phyloP scores from a whole-genome alignment of 2,113 vertebrate genomes.

The Oceanites oceanicus region DNA sequence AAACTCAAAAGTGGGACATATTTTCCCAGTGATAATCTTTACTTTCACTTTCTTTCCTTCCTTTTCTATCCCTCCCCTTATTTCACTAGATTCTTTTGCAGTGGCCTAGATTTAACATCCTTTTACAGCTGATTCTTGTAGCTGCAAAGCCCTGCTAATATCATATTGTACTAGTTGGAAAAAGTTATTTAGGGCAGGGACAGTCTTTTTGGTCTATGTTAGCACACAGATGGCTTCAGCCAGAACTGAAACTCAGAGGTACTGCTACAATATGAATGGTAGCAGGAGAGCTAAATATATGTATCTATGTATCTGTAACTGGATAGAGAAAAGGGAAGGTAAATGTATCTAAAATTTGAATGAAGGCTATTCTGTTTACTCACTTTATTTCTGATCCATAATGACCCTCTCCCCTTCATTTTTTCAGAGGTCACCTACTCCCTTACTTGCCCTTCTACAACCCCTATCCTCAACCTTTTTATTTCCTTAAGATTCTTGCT shows the following conservation, averaged over 20 bases:
- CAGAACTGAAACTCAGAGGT: neutral
- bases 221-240: neutral
- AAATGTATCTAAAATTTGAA: neutral
- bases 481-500: neutral
- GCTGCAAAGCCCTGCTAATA: slow-evolving; percentile 35
- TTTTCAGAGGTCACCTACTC: neutral
- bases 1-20: neutral
- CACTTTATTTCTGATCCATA: neutral
- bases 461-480: neutral
- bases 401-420: neutral
- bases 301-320: neutral
- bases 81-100: slow-evolving; percentile 15
- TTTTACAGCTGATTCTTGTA: slow-evolving; percentile 15
- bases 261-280: neutral
- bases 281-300: neutral
- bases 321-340: neutral
- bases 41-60: neutral
- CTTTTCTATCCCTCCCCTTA: neutral
- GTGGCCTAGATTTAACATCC: slow-evolving; percentile 54
- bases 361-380: neutral
- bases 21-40: slow-evolving; percentile 4
- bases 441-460: neutral
- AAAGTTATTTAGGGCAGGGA: slow-evolving; percentile 45
- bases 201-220: neutral
- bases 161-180: neutral